phyloP scores from a whole-genome alignment of 2,888 invertebrate genomes.

The Conomelus anceps region DNA sequence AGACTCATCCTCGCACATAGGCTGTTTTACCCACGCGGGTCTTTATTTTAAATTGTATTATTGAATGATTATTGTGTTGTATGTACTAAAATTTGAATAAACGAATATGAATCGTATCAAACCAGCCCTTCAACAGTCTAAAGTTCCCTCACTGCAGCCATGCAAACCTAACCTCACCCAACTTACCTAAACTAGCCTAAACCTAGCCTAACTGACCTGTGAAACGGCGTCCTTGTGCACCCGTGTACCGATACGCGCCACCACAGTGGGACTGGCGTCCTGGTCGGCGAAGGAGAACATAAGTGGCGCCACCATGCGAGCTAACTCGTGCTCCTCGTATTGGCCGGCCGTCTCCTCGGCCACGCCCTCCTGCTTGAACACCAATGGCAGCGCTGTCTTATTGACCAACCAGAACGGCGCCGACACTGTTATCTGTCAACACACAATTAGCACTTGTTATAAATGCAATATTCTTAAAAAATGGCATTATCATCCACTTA shows the following conservation, averaged over 20 bases:
- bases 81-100: background rate
- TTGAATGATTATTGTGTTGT: no score
- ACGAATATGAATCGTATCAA: background rate
- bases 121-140: background rate
- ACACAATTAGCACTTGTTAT: background rate
- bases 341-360: conserved; percentile 76
- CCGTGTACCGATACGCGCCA: conserved; percentile 68
- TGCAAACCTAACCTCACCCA: no score
- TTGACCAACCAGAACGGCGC: conserved; percentile 65
- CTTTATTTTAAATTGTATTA: no score
- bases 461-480: background rate
- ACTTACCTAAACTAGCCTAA: no score
- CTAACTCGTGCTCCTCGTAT: conserved; percentile 89
- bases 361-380: conserved; percentile 85
- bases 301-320: conserved; percentile 84
- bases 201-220: conserved; percentile 47
- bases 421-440: conserved; percentile 31
- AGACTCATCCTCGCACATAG: no score
- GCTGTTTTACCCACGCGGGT: no score
- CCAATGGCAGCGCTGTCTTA: conserved; percentile 89
- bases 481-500: background rate
- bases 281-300: conserved; percentile 90
- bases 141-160: no score
- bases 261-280: conserved; percentile 71
- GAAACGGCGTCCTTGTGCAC: conserved; percentile 50